Conservation (phyloP, 1,140 invertebrate species). For the Drosophila auraria region DNA sequence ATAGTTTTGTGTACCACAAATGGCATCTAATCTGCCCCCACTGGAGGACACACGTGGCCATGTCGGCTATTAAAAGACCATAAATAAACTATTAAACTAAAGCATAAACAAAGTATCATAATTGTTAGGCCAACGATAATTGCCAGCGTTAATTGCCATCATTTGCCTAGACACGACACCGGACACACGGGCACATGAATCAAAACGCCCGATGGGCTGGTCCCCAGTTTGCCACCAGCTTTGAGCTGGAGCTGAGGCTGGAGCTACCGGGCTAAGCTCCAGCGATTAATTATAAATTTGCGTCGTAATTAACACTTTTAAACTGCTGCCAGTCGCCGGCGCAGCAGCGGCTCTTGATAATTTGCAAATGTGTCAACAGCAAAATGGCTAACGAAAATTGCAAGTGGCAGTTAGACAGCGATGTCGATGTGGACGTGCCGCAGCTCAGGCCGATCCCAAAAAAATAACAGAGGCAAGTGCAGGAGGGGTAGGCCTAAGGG, state of each 20-base stretch:
- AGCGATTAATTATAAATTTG: conserved; percentile 82
- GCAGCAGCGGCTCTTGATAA: conserved; percentile 63
- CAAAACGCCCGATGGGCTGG: conserved; percentile 49
- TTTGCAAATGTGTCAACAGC: conserved; percentile 81
- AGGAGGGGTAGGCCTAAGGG: neutral
- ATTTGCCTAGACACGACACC: conserved; percentile 70
- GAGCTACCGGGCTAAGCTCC: conserved; percentile 44
- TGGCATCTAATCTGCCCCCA: neutral
- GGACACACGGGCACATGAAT: conserved; percentile 64
- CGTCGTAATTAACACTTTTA: conserved; percentile 83
- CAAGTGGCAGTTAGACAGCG: conserved; percentile 76
- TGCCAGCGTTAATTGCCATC: conserved; percentile 78
- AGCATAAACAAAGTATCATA: conserved; percentile 78
- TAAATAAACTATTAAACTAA: conserved; percentile 79
- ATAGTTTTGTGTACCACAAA: neutral
- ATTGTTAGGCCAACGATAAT: conserved; percentile 70
- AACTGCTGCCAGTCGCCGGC: conserved; percentile 56
- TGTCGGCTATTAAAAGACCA: conserved; percentile 66
- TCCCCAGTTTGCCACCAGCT: conserved; percentile 2
- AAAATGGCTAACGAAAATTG: conserved; percentile 81
- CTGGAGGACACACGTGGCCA: conserved; percentile 13
- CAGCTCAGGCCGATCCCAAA: conserved; percentile 14
- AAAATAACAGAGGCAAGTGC: neutral
- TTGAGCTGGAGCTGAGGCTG: conserved; percentile 6
- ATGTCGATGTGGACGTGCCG: conserved; percentile 41